Evolutionary conservation across 1,140 invertebrate genomes (phyloP), one percentile per base, ranked within the genome.

Genomic region (Solenopsis invicta): DNA sequence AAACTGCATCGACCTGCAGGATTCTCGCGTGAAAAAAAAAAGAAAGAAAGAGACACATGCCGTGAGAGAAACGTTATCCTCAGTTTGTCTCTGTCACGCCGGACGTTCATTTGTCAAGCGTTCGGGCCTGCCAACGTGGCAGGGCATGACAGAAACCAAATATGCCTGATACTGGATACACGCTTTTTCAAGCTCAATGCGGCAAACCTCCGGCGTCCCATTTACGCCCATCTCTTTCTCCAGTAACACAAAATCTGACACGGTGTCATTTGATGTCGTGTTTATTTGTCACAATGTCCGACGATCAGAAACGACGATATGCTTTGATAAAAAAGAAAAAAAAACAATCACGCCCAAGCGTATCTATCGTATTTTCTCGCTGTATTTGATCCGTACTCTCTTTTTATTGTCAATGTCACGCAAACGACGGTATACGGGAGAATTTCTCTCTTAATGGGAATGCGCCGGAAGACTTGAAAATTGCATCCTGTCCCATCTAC

Each of bases 71-170:
- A 41, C 29, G n/a, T 67, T 29, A 52, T 37, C 29, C n/a, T n/a
- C n/a, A 64, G 29, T 67, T 81, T 54, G 34, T 71, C 64, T 56
- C 62, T 45, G 48, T 81, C 48, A 81, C 34, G 34, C 16, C 34
- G 41, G 50, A 37, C 34, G 34, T 81, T 69, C 34, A 71, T 81
- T 71, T 81, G 34, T 71, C 77, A 81, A 81, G 29, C 34, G 66
- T 69, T 54, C 77, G 9, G 21, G 13, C 16, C 34, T 29, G n/a
- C 48, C 77, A 81, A 18, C 34, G 37, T 72, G 21, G 67, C 48
- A 3, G 12, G 10, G 12, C 13, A 24, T 24, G 64, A 71, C 50
- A 18, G 21, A 45, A 81, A 67, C 50, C 16, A 56, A 71, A 81
- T 81, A 81, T 24, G 50, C 64, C 45, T 56, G 77, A 81, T 34